A percentile compares a stretch with the other conserved stretches of the same genome.
Evolutionary conservation across 1,140 invertebrate species (phyloP).

Genomic region (Drosophila ficusphila): DNA sequence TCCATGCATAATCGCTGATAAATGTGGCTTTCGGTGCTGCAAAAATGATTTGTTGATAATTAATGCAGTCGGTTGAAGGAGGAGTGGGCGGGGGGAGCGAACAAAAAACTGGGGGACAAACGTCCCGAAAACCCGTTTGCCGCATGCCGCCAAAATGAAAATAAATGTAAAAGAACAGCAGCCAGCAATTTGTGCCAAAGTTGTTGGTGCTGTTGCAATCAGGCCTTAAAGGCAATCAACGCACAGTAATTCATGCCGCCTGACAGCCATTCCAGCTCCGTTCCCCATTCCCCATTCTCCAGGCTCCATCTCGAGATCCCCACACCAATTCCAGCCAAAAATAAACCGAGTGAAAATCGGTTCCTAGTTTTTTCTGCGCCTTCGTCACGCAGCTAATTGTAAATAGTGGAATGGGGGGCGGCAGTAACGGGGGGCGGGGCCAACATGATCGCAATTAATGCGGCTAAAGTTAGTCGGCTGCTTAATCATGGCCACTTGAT

Average conservation of each 20-base stretch:
- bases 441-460: constrained; percentile 76
- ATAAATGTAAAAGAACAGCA: constrained; percentile 34
- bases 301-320: not conserved
- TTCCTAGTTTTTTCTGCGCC: constrained; percentile 35
- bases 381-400: constrained; percentile 70
- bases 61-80: constrained; percentile 71
- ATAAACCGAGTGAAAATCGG: constrained; percentile 30
- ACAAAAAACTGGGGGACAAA: constrained; percentile 46
- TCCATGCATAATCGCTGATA: constrained; percentile 79
- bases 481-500: constrained; percentile 48
- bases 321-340: constrained; percentile 8
- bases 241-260: constrained; percentile 75
- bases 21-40: constrained; percentile 74
- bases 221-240: constrained; percentile 80
- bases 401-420: constrained; percentile 3
- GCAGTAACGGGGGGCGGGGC: not conserved
- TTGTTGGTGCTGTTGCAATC: constrained; percentile 56
- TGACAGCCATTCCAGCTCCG: constrained; percentile 46
- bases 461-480: constrained; percentile 36
- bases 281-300: not conserved
- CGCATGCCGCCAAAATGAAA: constrained; percentile 48
- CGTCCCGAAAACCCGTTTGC: constrained; percentile 59
- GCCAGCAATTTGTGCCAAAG: constrained; percentile 66
- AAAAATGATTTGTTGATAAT: constrained; percentile 83
- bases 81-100: constrained; percentile 3